Base-by-base conservation (phyloP, 2,888 invertebrate species). In the Myopa tessellatipennis region DNA sequence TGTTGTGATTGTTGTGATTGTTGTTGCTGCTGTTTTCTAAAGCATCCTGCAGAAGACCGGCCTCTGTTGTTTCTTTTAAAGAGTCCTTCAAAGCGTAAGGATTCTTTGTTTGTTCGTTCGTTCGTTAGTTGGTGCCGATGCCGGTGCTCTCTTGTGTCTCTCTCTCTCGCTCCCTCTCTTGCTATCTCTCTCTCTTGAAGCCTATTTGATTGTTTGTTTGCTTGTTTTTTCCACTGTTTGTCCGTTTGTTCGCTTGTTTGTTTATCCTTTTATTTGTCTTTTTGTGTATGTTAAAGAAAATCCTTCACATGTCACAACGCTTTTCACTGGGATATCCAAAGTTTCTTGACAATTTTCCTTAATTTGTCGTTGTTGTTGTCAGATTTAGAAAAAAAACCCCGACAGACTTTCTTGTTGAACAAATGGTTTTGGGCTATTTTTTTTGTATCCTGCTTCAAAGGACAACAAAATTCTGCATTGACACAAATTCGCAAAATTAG, bases 401-500 rank as follows among this genome's bases (percentile, higher is more conserved):
- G 63, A n/a, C 10, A 45, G 50, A 36, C 26, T 18, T 63, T 63
- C 12, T 34, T 55, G 58, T 76, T 78, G 76, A 55, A 55, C 67
- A 75, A 75, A 75, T 58, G 5, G 38, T 68, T 69, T 69, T n/a
- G 45, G 75, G 68, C 68, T 45, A 60, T 75, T 81, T 81, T 14
- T 38, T 80, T 77, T 38, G 40, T 26, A 60, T 67, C 61, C 26
- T 61, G 12, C 65, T 65, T 69, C 26, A 18, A 68, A 69, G 34
- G 58, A 65, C 38, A 60, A 50, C 26, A 75, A 68, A 58, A 8
- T 45, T 68, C 26, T 45, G 45, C 60, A 69, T 60, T 75, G 75
- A 75, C 75, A 75, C 75, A 58, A 58, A 75, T 75, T 68, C 34
- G 18, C n/a, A 55, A 55, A 75, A 75, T 55, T 61, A 45, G 40